Evolutionary conservation across 1,140 invertebrate species (phyloP), one percentile per base, ranked within the genome.

Genomic region (Cotesia vestalis): DNA sequence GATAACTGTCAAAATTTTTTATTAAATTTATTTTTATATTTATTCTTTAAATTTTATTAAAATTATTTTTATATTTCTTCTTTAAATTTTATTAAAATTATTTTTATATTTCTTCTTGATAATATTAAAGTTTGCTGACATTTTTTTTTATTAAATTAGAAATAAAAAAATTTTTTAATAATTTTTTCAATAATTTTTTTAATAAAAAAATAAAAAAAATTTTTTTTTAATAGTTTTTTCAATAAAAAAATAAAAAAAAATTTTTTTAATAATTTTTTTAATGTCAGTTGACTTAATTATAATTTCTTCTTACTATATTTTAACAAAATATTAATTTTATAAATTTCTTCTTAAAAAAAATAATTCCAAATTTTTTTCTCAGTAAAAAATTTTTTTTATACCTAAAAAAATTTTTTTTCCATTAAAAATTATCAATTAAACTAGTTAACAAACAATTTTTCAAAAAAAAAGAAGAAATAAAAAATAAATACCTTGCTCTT

Each of bases 401-500:
- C 27, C 3, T 27, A 27, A 27, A 27, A 27, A 27, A 27, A 27
- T 2, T 27, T 27, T 27, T 27, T 27, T 27, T 27, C 0, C 27
- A 17, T 17, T 27, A 2, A 27, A 2, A 27, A 27, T 27, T 27
- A 3, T 27, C 1, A 27, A 27, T 3, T 27, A 27, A 27, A 27
- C 1, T 27, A 27, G 1, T 17, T 17, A 17, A 17, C 0, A 17
- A 17, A 17, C 17, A 17, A 27, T 27, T 27, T 27, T 3, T 27
- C 3, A 2, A 20, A 68, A 40, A 69, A 59, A 20, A 38, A 57
- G 20, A 57, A 52, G 68, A 12, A 4, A 46, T 17, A 51, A 62
- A 53, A 51, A 46, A 11, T 11, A 63, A 52, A 68, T 75, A 79
- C 78, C 77, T 79, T 79, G 20, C 40, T 73, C 40, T 36, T 75